Evolutionary conservation across 1,140 invertebrate species (phyloP), one percentile per base, ranked within the genome.

Genomic region (Pseudomyrmex gracilis): DNA sequence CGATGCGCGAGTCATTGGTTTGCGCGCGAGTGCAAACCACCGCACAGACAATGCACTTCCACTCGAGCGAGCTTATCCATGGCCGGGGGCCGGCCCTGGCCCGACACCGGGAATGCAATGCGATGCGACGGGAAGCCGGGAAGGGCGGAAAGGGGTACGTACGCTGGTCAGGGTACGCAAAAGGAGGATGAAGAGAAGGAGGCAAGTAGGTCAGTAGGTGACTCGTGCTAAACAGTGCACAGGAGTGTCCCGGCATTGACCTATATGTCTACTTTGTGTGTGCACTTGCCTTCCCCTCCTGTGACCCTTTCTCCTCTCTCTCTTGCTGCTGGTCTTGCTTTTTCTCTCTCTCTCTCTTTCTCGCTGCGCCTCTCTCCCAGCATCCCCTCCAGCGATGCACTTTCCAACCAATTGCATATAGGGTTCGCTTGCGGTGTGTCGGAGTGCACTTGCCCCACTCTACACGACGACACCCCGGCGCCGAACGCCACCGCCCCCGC

Each of bases 231-330:
- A 90, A 90, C 89, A 89, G 86, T 84, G 84, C 82, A 86, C 84
- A 83, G 88, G 84, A 87, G 85, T 87, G 85, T 90, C 90, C 88
- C 84, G 90, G 90, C 90, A 91, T 91, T 91, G 90, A 90, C 90
- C 90, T 82, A 90, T 91, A 91, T 91, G 88, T 89, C 88, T 87
- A 85, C 87, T 84, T 86, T 83, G 85, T 87, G 68, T 87, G 71
- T 89, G 73, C 84, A 83, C 74, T 76, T 74, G 77, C 78, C 78
- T 67, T 61, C 68, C 83, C 71, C 83, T 82, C 61, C 71, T 51
- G 71, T 71, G 47, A 84, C 73, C 85, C 84, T 78, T 76, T 76
- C 61, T 10, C 57, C 67, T 73, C 63, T 60, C 80, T 60, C 20
- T 64, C 71, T 68, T 60, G 7, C 68, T 34, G 55, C 63, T 63